Conservation (phyloP, 2,888 invertebrate genomes). For the Leptinotarsa juncta region DNA sequence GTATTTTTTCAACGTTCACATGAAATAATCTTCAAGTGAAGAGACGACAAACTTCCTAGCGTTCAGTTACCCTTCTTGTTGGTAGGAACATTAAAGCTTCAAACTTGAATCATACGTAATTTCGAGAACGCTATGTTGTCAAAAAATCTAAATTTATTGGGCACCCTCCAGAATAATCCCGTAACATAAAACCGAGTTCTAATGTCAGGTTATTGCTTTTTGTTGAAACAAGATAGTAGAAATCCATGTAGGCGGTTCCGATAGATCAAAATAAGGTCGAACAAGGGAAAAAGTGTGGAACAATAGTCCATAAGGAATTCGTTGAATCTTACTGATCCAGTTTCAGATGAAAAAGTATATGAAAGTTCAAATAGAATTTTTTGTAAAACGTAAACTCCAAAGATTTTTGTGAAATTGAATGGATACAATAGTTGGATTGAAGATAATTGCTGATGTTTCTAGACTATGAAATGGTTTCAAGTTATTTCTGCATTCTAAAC, state of each 20-base stretch:
- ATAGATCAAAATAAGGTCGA: neutral
- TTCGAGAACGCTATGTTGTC: neutral
- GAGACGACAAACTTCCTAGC: too few relatives aligned
- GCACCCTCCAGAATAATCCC: neutral
- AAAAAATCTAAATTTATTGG: neutral
- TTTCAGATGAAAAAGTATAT: neutral
- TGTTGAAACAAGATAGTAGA: slow-evolving; percentile 13
- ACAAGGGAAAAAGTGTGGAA: neutral
- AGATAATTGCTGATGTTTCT: too few relatives aligned
- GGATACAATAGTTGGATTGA: too few relatives aligned
- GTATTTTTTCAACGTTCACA: too few relatives aligned
- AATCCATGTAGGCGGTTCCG: neutral
- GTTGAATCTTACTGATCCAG: neutral
- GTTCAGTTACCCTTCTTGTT: neutral
- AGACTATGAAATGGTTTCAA: too few relatives aligned
- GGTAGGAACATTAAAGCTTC: neutral
- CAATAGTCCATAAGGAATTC: neutral
- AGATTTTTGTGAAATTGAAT: too few relatives aligned
- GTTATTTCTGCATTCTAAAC: too few relatives aligned
- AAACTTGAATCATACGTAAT: neutral
- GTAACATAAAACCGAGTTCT: slow-evolving; percentile 16
- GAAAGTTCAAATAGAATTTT: too few relatives aligned
- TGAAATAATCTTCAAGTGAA: too few relatives aligned
- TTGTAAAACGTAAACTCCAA: too few relatives aligned
- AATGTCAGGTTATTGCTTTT: slow-evolving; percentile 16